Conservation (phyloP, 1,140 invertebrate species). For the Cotesia typhae region DNA sequence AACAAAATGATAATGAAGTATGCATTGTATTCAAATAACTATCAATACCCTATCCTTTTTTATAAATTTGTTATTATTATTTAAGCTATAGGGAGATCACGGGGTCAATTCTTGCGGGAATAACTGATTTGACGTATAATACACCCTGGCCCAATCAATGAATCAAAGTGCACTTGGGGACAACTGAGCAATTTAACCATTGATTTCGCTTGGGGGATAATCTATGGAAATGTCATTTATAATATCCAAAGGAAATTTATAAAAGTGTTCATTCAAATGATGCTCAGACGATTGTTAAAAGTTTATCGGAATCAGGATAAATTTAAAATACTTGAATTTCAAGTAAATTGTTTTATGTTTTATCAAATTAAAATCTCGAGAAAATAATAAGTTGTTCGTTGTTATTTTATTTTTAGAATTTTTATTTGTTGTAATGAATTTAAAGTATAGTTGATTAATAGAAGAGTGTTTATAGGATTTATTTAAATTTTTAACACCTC, state of each 20-base stretch:
- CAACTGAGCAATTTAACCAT: conserved; percentile 1
- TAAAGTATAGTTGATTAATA: no score
- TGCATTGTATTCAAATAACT: conserved; percentile 30
- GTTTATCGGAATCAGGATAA: neutral
- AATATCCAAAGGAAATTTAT: neutral
- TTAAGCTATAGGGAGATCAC: conserved; percentile 8
- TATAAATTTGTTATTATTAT: neutral
- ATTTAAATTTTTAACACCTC: no score
- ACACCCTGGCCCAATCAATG: conserved; percentile 25
- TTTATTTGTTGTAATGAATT: no score
- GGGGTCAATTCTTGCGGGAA: conserved; percentile 29
- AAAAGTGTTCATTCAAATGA: neutral
- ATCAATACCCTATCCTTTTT: conserved; percentile 16
- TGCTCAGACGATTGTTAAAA: no score
- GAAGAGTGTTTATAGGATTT: no score
- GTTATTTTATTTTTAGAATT: no score
- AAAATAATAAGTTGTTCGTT: no score
- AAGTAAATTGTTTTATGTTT: no score
- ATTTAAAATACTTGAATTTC: no score
- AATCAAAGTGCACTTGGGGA: conserved; percentile 24
- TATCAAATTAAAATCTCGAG: no score
- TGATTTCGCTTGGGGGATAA: conserved; percentile 7
- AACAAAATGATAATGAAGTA: conserved; percentile 14
- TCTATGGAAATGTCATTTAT: conserved; percentile 10
- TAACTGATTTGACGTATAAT: conserved; percentile 17